Base-by-base conservation (phyloP, 2,113 vertebrate genomes). In the Dromiciops gliroides region DNA sequence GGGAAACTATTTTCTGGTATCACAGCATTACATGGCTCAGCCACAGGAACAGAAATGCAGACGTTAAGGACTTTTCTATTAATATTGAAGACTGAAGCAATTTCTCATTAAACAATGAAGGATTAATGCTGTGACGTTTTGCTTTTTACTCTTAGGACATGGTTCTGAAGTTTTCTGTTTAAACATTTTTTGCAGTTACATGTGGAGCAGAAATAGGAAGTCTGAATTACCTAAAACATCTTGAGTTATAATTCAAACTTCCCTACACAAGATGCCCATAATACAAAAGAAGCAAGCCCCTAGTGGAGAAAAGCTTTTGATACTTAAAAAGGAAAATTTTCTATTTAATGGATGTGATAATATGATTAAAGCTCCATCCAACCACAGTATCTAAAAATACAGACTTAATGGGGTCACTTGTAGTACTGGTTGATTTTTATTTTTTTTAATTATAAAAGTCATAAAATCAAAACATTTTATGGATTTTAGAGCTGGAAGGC, bases 401-500 rank as follows among this genome's bases (percentile, higher is more conserved):
- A 49, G 67, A 97, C 93, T 51, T 96, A 92, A 52, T 95, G 95
- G 48, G 90, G 51, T 96, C 52, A 51, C 96, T 51, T 94, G 56
- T 92, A 97, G 96, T 47, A 90, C 94, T 83, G 92, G 94, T 96
- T 96, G 92, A 95, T 96, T 98, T 97, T 67, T 12, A 37, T 37
- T 67, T 67, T 53, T 97, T 97, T 96, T 94, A 90, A 23, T 67
- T 67, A 23, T 4, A 83, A 44, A 83, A 83, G 16, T 8, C 23
- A 83, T 8, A 44, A 83, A 83, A 83, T 44, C 16, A 5, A 83
- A 44, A 22, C 37, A 83, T 83, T 83, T 83, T 83, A 83, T 22
- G 23, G 19, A 83, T 44, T 83, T 83, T 83, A 83, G n/a, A 83
- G n/a, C 16, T 83, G 19, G 19, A 83, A 83, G 37, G 60, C 14